Conservation (phyloP, 2,888 invertebrate genomes). For the Aphodius sticticus region DNA sequence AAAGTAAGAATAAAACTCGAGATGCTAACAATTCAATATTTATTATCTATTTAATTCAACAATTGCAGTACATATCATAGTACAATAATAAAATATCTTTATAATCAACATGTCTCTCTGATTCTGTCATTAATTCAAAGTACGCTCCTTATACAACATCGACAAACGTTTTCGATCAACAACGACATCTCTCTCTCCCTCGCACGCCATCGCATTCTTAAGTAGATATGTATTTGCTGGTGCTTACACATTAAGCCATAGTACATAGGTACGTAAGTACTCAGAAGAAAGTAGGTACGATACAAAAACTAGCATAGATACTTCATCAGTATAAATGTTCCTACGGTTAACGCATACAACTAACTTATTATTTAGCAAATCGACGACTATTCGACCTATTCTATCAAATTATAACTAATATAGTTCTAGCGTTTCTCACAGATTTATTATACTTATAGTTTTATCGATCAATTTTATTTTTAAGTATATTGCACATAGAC, state of each 20-base stretch:
- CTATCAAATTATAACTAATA: background rate
- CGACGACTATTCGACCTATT: background rate
- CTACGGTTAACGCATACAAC: background rate
- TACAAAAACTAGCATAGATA: background rate
- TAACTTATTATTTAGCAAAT: background rate
- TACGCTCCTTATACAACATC: conserved; percentile 31
- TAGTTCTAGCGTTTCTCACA: background rate
- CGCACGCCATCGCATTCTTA: conserved; percentile 27
- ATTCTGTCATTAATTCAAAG: conserved; percentile 21
- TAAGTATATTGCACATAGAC: conserved; percentile 20
- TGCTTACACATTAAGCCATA: background rate
- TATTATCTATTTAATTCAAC: conserved; percentile 44
- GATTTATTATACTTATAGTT: background rate
- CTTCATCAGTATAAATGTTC: background rate
- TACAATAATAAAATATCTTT: conserved; percentile 34
- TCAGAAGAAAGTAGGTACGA: background rate
- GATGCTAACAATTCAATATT: conserved; percentile 43
- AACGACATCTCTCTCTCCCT: conserved; percentile 25
- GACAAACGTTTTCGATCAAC: conserved; percentile 30
- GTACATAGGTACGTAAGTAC: background rate
- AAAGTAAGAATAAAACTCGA: conserved; percentile 29
- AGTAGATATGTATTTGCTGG: conserved; percentile 8
- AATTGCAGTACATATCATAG: conserved; percentile 39
- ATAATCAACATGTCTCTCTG: conserved; percentile 31
- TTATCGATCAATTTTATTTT: background rate